These are phyloP conservation scores for Poeciliopsis infans DNA, from an alignment of 2,797 vertebrate species.

Conservation along the genomic window DNA sequence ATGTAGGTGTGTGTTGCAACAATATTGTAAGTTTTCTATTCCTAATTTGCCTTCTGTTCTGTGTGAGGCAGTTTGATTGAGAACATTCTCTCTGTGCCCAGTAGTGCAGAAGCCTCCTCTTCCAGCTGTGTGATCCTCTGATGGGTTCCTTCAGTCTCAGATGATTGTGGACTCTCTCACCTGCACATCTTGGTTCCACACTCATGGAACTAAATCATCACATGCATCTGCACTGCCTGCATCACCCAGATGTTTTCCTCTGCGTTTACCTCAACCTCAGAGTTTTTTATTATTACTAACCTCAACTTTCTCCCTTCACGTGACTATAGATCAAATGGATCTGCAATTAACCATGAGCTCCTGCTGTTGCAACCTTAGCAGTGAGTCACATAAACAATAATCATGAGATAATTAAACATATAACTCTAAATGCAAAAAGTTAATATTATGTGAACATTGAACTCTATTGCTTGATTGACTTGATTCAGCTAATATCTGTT, in stretches of 20 bases:
- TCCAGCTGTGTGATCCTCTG: slow-evolving; percentile 78
- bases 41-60: background rate
- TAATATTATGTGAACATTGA: background rate
- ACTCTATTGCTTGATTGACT: background rate
- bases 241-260: background rate
- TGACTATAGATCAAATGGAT: background rate
- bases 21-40: background rate
- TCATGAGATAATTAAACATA: background rate
- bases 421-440: background rate
- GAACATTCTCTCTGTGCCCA: slow-evolving; percentile 16
- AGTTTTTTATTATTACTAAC: background rate
- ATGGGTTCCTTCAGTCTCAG: slow-evolving; percentile 16
- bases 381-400: background rate
- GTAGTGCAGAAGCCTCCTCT: slow-evolving; percentile 49
- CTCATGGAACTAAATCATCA: background rate
- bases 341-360: background rate
- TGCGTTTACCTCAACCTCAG: background rate
- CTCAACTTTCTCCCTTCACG: background rate
- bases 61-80: background rate
- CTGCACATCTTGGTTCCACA: background rate
- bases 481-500: background rate
- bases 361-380: background rate
- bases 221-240: background rate
- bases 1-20: background rate
- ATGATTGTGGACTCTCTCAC: background rate